phyloP scores from a whole-genome alignment of 2,113 vertebrate genomes.

The Heptranchias perlo region DNA sequence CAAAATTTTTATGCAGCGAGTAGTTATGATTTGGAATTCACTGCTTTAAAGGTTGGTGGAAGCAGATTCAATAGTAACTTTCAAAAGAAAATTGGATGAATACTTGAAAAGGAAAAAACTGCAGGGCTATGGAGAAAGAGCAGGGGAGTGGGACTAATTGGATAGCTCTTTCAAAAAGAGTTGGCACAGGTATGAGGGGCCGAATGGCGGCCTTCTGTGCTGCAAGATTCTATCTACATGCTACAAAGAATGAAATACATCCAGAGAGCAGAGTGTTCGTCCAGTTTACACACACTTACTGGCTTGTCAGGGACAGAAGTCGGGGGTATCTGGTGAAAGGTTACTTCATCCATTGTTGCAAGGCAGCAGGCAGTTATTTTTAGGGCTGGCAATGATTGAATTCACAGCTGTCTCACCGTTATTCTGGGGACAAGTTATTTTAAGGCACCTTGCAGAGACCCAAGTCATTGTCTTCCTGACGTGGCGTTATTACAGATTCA shows the following conservation, averaged over 20 bases:
- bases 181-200: background rate
- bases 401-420: conserved; percentile 57
- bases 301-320: background rate
- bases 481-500: background rate
- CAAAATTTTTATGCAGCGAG: too few species aligned
- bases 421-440: conserved; percentile 53
- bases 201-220: too few species aligned
- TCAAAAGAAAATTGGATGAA: background rate
- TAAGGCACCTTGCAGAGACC: conserved; percentile 43
- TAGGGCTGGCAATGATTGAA: conserved; percentile 49
- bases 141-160: background rate
- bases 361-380: conserved; percentile 58
- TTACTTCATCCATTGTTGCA: conserved; percentile 60
- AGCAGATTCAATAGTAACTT: too few species aligned
- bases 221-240: background rate
- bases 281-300: background rate
- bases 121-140: background rate
- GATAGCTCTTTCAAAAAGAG: background rate
- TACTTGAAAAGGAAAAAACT: background rate
- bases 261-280: background rate
- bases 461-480: background rate
- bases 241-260: background rate
- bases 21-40: too few species aligned
- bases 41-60: too few species aligned
- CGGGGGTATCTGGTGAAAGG: conserved; percentile 43